These are phyloP conservation scores for Clinocottus analis DNA, from an alignment of 2,113 vertebrate species.

Conservation along the genomic window DNA sequence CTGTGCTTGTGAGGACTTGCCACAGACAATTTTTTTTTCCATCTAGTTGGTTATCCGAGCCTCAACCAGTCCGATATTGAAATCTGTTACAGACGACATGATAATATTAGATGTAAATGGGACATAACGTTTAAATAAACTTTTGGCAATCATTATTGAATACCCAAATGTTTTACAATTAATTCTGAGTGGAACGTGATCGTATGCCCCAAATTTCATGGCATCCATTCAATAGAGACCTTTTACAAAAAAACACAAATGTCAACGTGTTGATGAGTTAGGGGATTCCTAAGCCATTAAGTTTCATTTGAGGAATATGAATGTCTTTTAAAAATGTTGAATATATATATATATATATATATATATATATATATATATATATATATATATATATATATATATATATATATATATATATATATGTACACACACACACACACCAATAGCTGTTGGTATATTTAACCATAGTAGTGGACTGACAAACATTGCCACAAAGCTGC, in stretches of 20 bases:
- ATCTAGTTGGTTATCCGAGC: too few species aligned
- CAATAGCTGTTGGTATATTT: not conserved
- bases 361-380: too few species aligned
- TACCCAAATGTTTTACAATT: not conserved
- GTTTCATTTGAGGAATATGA: not conserved
- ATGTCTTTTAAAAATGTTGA: too few species aligned
- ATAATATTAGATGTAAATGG: not conserved
- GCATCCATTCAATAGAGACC: not conserved
- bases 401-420: too few species aligned
- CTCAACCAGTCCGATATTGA: too few species aligned
- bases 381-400: too few species aligned
- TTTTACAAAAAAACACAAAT: not conserved
- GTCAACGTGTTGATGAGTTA: not conserved
- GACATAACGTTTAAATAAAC: not conserved
- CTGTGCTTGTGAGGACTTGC: too few species aligned
- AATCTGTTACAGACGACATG: not conserved
- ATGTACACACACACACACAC: too few species aligned
- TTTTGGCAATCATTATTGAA: not conserved
- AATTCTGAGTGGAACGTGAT: not conserved
- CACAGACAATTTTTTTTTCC: too few species aligned
- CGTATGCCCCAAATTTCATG: not conserved
- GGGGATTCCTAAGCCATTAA: not conserved
- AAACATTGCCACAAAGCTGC: not conserved
- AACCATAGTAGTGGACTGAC: too few species aligned
- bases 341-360: too few species aligned